Percentiles rank a stretch among this genome's conserved stretches.
These are phyloP conservation scores for Ariopsis seemanni DNA, from an alignment of 2,113 vertebrate genomes.

Conservation along the genomic window DNA sequence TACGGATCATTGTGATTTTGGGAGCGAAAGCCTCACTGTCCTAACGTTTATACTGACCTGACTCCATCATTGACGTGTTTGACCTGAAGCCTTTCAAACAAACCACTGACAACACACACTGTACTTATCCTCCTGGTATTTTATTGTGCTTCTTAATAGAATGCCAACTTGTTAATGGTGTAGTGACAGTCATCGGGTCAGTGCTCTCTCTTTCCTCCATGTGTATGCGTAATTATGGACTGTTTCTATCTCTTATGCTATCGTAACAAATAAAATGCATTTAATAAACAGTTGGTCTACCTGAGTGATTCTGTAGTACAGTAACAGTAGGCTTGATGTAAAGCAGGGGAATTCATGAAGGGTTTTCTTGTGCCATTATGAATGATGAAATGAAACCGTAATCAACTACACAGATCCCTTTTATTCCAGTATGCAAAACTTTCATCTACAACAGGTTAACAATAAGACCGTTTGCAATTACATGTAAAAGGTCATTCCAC, in stretches of 20 bases:
- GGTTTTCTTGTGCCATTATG: background rate
- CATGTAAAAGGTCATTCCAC: slow-evolving; percentile 33
- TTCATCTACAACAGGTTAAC: background rate
- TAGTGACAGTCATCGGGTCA: slow-evolving; percentile 44
- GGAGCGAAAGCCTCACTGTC: background rate
- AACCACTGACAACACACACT: slow-evolving; percentile 34
- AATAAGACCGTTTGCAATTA: background rate
- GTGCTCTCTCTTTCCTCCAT: slow-evolving; percentile 44
- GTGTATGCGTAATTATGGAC: slow-evolving; percentile 63
- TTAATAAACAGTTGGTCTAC: slow-evolving; percentile 30
- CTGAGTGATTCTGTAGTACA: slow-evolving; percentile 11
- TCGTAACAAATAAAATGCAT: slow-evolving; percentile 73
- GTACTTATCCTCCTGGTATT: slow-evolving; percentile 50
- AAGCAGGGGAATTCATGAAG: background rate
- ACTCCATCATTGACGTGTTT: background rate
- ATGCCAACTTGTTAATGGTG: slow-evolving; percentile 38
- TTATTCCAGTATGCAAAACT: slow-evolving; percentile 44
- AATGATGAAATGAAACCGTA: background rate
- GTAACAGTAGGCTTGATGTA: background rate
- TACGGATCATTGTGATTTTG: background rate
- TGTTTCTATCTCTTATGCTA: slow-evolving; percentile 71
- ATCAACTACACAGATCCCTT: background rate
- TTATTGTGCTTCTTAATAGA: slow-evolving; percentile 30
- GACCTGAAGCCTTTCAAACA: background rate
- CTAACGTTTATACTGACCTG: background rate